Conservation (phyloP, 2,797 vertebrate species). For the Sebastes taczanowskii region DNA sequence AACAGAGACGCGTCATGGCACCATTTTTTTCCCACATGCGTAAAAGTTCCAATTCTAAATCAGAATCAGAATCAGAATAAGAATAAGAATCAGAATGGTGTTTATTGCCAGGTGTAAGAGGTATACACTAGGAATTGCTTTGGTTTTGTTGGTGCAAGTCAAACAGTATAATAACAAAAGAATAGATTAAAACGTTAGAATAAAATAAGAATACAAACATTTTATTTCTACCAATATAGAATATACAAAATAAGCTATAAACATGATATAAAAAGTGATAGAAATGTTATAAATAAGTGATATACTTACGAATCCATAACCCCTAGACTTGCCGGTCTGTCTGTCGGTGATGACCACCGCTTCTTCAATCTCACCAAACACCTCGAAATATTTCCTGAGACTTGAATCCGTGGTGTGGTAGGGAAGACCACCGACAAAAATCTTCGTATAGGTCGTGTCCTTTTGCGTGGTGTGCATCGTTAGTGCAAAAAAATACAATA, state of each 20-base stretch:
- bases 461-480: constrained; percentile 96
- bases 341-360: constrained; percentile 96
- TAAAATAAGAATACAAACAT: too few relatives aligned
- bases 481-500: constrained; percentile 78
- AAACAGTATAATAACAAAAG: too few relatives aligned
- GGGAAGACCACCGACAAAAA: constrained; percentile 95
- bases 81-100: too few relatives aligned
- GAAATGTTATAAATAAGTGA: not conserved
- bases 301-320: constrained; percentile 96
- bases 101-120: too few relatives aligned
- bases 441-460: constrained; percentile 97
- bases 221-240: too few relatives aligned
- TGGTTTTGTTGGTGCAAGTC: too few relatives aligned
- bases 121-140: too few relatives aligned
- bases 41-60: not conserved
- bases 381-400: constrained; percentile 97
- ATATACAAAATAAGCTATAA: too few relatives aligned
- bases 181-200: too few relatives aligned
- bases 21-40: not conserved
- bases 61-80: too few relatives aligned
- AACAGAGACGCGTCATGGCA: not conserved
- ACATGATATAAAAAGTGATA: too few relatives aligned
- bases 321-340: constrained; percentile 94
- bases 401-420: constrained; percentile 97
- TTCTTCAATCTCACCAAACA: constrained; percentile 96